Base-by-base conservation (phyloP, 2,888 invertebrate genomes). In the Arrhopalites spinosus region DNA sequence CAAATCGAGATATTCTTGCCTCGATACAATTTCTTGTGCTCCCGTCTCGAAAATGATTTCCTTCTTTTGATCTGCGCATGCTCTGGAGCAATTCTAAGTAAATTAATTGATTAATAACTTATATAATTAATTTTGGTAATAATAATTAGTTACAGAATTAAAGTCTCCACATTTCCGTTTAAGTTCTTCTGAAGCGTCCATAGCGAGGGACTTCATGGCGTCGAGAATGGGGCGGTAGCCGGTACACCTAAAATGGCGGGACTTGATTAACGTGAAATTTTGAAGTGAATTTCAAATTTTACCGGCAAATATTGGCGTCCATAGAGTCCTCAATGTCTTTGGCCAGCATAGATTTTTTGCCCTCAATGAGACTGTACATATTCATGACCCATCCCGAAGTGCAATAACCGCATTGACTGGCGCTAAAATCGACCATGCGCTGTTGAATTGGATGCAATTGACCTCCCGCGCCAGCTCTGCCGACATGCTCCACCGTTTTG, bases 161-260 rank as follows among this genome's bases (percentile, higher is more conserved):
- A 36, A 36, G 36, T 36, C 36, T 36, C 5, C 3, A 36, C 36
- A 36, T 11, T 36, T 36, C 36, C 36, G 85, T 0, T 85, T 84
- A 20, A 90, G 85, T 63, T 85, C 83, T 61, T 88, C 86, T 11
- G 88, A 87, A 8, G 88, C 88, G 82, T 91, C 90, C 0, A 84
- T 86, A 0, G 92, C 90, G 80, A 92, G 90, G 1, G 91, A 89
- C 85, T 93, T 93, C 85, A 93, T 92, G 3, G 93, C 90, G 83
- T 93, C 93, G 69, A 92, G 86, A 77, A 93, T 93, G 15, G 86
- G 83, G 11, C 86, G 87, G 84, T 92, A 93, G 0, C 93, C 93
- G 0, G 92, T 92, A 83, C 92, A 93, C 74, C 92, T 87, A 80
- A 92, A 92, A n/a, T 91, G 88, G 81, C 92, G 36, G 11, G 11